Evolutionary conservation across 2,797 vertebrate genomes (phyloP).

Genomic region (Schizopygopsis pylzovi): DNA sequence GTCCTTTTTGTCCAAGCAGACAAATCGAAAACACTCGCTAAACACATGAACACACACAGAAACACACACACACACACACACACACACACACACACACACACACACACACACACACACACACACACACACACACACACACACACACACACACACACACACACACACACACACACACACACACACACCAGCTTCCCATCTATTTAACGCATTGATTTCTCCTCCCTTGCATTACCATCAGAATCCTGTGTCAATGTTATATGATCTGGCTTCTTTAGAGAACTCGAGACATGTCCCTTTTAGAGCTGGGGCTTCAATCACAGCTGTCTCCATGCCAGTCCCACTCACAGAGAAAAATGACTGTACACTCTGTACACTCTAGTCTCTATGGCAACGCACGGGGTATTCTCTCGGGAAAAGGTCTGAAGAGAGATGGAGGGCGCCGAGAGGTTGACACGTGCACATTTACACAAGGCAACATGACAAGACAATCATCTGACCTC

Average conservation of each 20-base stretch:
- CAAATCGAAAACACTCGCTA: conserved; percentile 14
- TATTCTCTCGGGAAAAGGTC: conserved; percentile 45
- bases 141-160: conserved; percentile 11
- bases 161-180: conserved; percentile 32
- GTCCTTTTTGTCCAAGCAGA: conserved; percentile 12
- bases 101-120: conserved; percentile 12
- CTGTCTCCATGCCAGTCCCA: conserved; percentile 67
- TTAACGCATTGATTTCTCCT: conserved; percentile 65
- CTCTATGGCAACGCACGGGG: conserved; percentile 54
- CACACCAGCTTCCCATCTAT: conserved; percentile 52
- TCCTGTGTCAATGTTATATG: conserved; percentile 53
- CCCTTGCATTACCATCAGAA: conserved; percentile 56
- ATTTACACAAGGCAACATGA: conserved; percentile 39
- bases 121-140: conserved; percentile 9
- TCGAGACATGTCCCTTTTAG: conserved; percentile 61
- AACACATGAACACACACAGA: conserved; percentile 16
- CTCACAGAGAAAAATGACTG: conserved; percentile 51
- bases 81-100: conserved; percentile 10
- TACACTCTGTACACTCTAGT: conserved; percentile 4
- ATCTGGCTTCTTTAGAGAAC: conserved; percentile 62
- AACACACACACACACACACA: not conserved
- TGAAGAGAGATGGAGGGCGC: conserved; percentile 40
- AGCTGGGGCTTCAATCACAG: conserved; percentile 66
- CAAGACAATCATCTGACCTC: conserved; percentile 48
- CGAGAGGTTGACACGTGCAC: conserved; percentile 48